These are phyloP conservation scores for Drosophila erecta DNA, from an alignment of 1,140 invertebrate genomes.

Conservation along the genomic window DNA sequence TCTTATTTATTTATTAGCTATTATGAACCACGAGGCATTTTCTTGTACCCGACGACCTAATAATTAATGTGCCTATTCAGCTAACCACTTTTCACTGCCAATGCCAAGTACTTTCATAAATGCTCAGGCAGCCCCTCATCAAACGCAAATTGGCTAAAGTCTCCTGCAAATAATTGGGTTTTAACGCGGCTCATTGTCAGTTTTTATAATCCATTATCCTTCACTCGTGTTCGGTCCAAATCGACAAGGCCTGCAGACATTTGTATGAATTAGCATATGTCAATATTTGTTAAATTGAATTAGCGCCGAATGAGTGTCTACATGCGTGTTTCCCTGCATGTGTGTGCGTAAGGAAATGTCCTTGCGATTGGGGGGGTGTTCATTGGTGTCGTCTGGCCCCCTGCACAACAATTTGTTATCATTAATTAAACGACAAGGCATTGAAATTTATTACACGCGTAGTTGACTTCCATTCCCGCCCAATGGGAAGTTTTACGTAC, in stretches of 20 bases:
- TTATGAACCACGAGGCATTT: too few relatives aligned
- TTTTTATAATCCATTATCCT: constrained; percentile 82
- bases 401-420: constrained; percentile 71
- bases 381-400: constrained; percentile 33
- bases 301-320: constrained; percentile 51
- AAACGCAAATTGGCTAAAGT: constrained; percentile 57
- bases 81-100: constrained; percentile 17
- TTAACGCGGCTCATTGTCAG: constrained; percentile 78
- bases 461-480: constrained; percentile 49
- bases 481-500: constrained; percentile 57
- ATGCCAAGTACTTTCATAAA: constrained; percentile 50
- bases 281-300: constrained; percentile 84
- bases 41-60: constrained; percentile 6
- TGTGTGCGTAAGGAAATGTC: constrained; percentile 2
- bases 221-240: neutral
- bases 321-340: constrained; percentile 15
- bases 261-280: constrained; percentile 82
- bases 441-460: constrained; percentile 83
- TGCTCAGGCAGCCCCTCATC: constrained; percentile 42
- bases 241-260: constrained; percentile 58
- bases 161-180: constrained; percentile 78
- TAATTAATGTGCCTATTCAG: constrained; percentile 60
- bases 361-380: constrained; percentile 1
- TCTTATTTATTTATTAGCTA: too few relatives aligned
- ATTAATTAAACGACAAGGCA: constrained; percentile 83